Base-by-base conservation (phyloP, 2,888 invertebrate genomes). In the Cephonodes hylas region DNA sequence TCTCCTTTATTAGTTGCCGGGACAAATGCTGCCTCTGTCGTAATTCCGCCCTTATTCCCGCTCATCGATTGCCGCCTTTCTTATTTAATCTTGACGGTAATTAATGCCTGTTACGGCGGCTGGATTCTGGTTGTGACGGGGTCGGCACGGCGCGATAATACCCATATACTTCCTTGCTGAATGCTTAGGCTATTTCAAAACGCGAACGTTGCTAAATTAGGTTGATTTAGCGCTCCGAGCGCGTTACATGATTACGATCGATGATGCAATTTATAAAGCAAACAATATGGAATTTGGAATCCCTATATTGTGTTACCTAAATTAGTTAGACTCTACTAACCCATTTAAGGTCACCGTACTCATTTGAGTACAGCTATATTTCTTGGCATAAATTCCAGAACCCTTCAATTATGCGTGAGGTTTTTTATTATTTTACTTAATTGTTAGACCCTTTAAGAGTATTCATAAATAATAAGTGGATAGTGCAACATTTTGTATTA, bases 1-100 rank as follows among this genome's bases (percentile, higher is more conserved):
- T 91, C 91, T 91, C 89, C 89, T 89, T 91, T 92, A 92, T 92
- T 92, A 91, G 90, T 90, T 84, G 82, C 82, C 80, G 86, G 84
- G 86, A 91, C 88, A 88, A 91, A 91, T 90, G 90, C 85, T 83
- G 83, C 82, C 80, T 71, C 77, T 74, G 80, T 84, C 83, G 86
- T 88, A 88, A 88, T 88, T 84, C 80, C 80, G 74, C 81, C 84
- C 86, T 86, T 82, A 87, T 87, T 85, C 78, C 69, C 63, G 18
- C 48, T 56, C 44, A 79, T 84, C 88, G 84, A 89, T 88, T 84
- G 86, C 79, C 76, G 81, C 81, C 78, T 84, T 88, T 87, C 87
- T 85, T 88, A 88, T 89, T 90, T 88, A 88, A 87, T 89, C 88
- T 86, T 83, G 78, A 83, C 79, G 79, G 77, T 88, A 90, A 91